Conservation (phyloP, 1,140 invertebrate genomes). For the Lasioglossum albipes region DNA sequence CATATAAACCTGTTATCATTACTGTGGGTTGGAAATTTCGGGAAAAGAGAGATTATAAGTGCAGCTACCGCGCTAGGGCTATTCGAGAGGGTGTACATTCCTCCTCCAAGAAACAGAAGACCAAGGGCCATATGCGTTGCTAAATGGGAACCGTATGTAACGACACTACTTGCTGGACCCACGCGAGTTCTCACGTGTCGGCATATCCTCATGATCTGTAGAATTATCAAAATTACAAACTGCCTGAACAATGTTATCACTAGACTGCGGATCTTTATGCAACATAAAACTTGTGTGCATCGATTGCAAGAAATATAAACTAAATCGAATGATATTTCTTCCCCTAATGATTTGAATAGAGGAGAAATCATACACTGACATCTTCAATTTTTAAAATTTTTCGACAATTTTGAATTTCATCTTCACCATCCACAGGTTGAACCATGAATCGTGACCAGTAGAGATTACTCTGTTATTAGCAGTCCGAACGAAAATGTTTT, state of each 20-base stretch:
- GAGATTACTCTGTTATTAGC: too few relatives aligned
- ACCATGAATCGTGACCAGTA: too few relatives aligned
- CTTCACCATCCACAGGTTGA: too few relatives aligned
- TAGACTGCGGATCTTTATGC: too few relatives aligned
- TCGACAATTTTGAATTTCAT: too few relatives aligned
- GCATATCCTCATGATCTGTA: conserved; percentile 86
- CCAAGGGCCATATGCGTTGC: conserved; percentile 97
- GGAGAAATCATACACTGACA: too few relatives aligned
- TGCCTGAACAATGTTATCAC: not conserved
- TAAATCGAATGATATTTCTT: too few relatives aligned
- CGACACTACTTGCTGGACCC: conserved; percentile 83
- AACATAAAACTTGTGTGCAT: too few relatives aligned
- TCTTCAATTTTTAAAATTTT: too few relatives aligned
- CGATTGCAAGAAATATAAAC: too few relatives aligned
- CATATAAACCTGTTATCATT: conserved; percentile 92
- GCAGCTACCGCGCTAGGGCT: conserved; percentile 92
- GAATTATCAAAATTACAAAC: conserved; percentile 9
- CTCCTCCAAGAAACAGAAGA: conserved; percentile 95
- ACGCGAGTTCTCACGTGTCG: conserved; percentile 89
- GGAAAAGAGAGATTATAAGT: conserved; percentile 95
- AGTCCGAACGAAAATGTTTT: too few relatives aligned
- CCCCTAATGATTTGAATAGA: too few relatives aligned
- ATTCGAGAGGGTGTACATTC: conserved; percentile 92
- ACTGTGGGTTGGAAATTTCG: conserved; percentile 97
- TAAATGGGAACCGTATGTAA: conserved; percentile 95